These are phyloP conservation scores for Eupithecia dodoneata DNA, from an alignment of 2,888 invertebrate genomes.

Conservation along the genomic window DNA sequence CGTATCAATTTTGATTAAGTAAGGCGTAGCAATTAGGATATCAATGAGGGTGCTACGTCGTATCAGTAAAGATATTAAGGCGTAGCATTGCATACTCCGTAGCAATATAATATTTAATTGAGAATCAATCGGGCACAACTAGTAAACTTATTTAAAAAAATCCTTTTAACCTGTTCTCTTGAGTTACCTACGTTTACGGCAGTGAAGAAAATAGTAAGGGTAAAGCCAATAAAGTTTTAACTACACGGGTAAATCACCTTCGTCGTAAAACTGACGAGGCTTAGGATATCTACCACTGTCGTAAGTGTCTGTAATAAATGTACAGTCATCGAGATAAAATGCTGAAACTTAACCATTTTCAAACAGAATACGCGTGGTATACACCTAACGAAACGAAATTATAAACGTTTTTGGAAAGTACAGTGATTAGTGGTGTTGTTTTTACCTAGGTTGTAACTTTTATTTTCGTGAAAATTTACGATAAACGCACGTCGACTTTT, in stretches of 20 bases:
- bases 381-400: too few species aligned
- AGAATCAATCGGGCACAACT: not conserved
- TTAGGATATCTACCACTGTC: not conserved
- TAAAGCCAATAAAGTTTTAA: conserved; percentile 10
- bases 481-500: not conserved
- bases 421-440: not conserved
- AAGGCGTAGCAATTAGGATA: not conserved
- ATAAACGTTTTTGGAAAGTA: not conserved
- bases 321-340: not conserved
- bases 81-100: not conserved
- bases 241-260: not conserved
- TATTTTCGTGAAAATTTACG: not conserved
- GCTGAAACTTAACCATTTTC: not conserved
- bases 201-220: not conserved
- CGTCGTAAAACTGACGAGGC: not conserved
- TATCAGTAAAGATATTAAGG: not conserved
- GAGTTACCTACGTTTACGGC: not conserved
- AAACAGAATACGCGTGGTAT: not conserved
- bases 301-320: conserved; percentile 2
- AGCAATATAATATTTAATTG: not conserved
- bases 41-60: not conserved
- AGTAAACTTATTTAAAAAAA: not conserved
- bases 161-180: not conserved
- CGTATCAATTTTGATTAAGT: not conserved
- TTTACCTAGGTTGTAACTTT: not conserved